Evolutionary conservation across 1,140 invertebrate species (phyloP), one percentile per base, ranked within the genome.

Genomic region (Trichomalopsis sarcophagae): DNA sequence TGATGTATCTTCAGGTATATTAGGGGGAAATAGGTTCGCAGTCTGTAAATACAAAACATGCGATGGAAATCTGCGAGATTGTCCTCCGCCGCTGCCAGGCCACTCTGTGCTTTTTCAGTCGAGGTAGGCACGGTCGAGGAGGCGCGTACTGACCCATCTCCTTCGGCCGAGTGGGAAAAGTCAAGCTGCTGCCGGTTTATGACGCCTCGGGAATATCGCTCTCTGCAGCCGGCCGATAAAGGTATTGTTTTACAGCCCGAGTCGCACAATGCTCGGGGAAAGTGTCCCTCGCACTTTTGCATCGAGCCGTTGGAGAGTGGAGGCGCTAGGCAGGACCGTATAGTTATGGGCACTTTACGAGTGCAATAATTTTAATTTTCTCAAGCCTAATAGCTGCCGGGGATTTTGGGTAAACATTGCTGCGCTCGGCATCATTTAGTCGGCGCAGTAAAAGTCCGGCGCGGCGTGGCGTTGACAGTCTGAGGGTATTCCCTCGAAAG

Each of bases 181-280:
- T 84, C 82, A 84, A 84, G 82, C 75, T 47, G 74, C 50, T 47
- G 68, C 66, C 27, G 82, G 75, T 73, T 84, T 84, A 78, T 73
- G 75, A 68, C 62, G 62, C 55, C 23, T 17, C 44, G 36, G 9
- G n/a, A 76, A 44, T 71, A 30, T 76, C 73, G 30, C 11, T 13
- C 55, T 4, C 2, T 14, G 47, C 23, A 50, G 73, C 17, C 55
- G 27, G 55, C 13, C 69, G 21, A 82, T 83, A 10, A 9, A 44
- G 40, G 40, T 44, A 83, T 83, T 83, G 62, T 33, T 83, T 77
- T 83, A 77, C 76, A 47, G 62, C 82, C 3, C 55, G 17, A 62
- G 17, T 2, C 1, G 21, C 6, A 47, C 47, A 62, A 17, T 30
- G 27, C 50, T 36, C 5, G 44, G 81, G 62, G 81, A 82, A 82